Conservation (phyloP, 2,113 vertebrate species). For the Edolisoma coerulescens region DNA sequence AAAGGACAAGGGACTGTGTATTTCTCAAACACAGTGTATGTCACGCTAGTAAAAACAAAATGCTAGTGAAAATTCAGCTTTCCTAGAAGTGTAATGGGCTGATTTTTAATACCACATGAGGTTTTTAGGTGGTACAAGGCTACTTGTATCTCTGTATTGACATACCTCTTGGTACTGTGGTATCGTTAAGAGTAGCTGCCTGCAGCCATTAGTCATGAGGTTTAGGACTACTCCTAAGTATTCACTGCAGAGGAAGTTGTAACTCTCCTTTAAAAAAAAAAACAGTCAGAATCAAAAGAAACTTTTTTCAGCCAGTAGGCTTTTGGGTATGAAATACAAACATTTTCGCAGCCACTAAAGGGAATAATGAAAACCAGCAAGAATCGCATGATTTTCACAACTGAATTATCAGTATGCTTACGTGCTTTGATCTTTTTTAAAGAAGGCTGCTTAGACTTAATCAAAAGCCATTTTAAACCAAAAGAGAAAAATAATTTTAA, state of each 20-base stretch:
- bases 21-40: neutral
- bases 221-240: conserved; percentile 1
- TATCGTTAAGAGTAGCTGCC: conserved; percentile 14
- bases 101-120: neutral
- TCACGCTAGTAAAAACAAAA: conserved; percentile 1
- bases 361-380: conserved; percentile 10
- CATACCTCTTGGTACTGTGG: neutral
- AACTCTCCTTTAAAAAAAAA: neutral
- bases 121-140: neutral
- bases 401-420: conserved; percentile 23
- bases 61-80: neutral
- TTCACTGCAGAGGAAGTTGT: neutral
- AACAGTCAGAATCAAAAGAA: neutral
- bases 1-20: neutral
- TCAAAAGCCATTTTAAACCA: conserved; percentile 68
- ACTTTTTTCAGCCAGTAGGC: neutral
- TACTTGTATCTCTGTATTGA: neutral
- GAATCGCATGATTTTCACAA: conserved; percentile 12
- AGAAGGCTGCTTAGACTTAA: conserved; percentile 57
- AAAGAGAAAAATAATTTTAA: conserved; percentile 71
- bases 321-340: conserved; percentile 4
- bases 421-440: conserved; percentile 37
- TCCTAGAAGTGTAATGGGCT: neutral
- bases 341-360: neutral
- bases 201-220: conserved; percentile 42